These are phyloP conservation scores for Antheraea yamamai DNA, from an alignment of 2,888 invertebrate species.

Conservation along the genomic window DNA sequence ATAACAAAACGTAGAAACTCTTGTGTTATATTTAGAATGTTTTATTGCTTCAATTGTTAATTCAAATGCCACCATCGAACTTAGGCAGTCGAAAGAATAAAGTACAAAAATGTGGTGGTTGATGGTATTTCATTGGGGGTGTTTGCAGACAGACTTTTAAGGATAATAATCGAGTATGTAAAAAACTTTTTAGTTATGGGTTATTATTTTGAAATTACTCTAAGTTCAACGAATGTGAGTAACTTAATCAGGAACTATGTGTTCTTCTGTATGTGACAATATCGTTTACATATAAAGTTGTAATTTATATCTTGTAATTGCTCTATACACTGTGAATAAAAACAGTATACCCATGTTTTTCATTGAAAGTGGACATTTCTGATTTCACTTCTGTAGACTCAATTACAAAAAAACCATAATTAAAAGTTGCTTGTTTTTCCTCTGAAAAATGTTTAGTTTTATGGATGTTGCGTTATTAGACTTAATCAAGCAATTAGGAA, in stretches of 20 bases:
- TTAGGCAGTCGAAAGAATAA: not conserved
- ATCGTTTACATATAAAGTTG: too few relatives aligned
- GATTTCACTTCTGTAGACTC: too few relatives aligned
- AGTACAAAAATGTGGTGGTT: not conserved
- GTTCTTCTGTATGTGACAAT: too few relatives aligned
- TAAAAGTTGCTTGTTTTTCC: not conserved
- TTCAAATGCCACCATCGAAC: not conserved
- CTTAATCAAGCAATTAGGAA: not conserved
- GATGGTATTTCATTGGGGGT: too few relatives aligned
- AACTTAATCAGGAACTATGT: too few relatives aligned
- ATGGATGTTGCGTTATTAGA: not conserved
- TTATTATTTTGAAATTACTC: too few relatives aligned
- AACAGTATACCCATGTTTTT: too few relatives aligned
- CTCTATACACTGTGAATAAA: too few relatives aligned
- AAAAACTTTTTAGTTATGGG: too few relatives aligned
- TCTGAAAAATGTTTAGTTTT: not conserved
- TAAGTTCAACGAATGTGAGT: too few relatives aligned
- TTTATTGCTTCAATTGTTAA: not conserved
- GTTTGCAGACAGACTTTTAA: not conserved
- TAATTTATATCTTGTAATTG: too few relatives aligned
- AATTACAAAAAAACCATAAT: not conserved
- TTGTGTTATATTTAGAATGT: conserved; percentile 8
- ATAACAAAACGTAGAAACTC: conserved; percentile 25
- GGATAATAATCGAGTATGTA: not conserved
- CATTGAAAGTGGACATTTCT: too few relatives aligned